Evolutionary conservation across 2,797 vertebrate species (phyloP), one percentile per base, ranked within the genome.

Genomic region (Remorina albescens): DNA sequence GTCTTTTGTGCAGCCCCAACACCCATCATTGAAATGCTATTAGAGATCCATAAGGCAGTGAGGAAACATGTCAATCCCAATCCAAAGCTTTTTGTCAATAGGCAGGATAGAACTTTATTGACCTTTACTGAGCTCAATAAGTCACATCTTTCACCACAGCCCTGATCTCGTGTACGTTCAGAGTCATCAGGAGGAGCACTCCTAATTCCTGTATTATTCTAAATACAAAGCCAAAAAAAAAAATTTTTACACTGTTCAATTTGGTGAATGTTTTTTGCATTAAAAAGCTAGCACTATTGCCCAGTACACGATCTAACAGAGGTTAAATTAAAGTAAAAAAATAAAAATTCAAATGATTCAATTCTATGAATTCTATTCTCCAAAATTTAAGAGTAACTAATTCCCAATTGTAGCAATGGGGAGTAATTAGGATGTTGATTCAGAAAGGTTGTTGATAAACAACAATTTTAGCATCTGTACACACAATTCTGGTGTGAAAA

Each of bases 11-110:
- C 15, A 1, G 36, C 28, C 15, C 26, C 15, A n/a, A n/a, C 16
- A 5, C 42, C 34, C 71, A 58, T 57, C 23, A 26, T 11, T 47
- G 56, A 64, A 46, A 67, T 67, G 55, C 47, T 26, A n/a, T 47
- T 51, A 83, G 85, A 47, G 69, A 85, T 86, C 47, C 47, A n/a
- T 62, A 5, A 37, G 10, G 41, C 9, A 59, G 44, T 5, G 53
- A 41, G 51, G 50, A 63, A 58, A 16, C 61, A 73, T 53, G 42
- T 87, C 75, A 78, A 25, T 84, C 72, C 44, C 25, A 28, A 32
- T 57, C 23, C 10, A 15, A 65, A 61, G 58, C 42, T 62, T 42
- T 47, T 34, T 42, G 54, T 74, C 71, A 64, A 44, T 53, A 71
- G 8, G 11, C 49, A 49, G 36, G 54, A 46, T 51, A 51, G 19